A percentile compares a stretch with the other conserved stretches of the same genome.
These are phyloP conservation scores for Sebastes kiyomatsui DNA, from an alignment of 2,797 vertebrate genomes.

Conservation along the genomic window DNA sequence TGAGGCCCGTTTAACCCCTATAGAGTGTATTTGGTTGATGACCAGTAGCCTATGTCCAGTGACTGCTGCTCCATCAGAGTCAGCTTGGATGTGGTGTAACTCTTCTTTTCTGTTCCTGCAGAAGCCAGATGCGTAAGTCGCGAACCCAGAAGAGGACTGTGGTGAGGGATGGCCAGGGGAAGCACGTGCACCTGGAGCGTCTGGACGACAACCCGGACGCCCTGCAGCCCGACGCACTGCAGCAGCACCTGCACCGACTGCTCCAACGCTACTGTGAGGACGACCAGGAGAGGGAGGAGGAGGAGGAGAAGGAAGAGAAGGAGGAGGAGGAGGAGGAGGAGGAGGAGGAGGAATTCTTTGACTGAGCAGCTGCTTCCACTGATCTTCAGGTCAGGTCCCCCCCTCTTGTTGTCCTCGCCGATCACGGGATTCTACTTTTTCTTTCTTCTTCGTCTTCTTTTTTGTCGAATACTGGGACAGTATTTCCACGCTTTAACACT, in stretches of 20 bases:
- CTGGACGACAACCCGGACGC: conserved; percentile 89
- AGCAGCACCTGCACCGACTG: conserved; percentile 91
- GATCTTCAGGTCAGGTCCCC: neutral
- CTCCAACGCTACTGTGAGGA: conserved; percentile 89
- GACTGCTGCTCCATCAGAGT: neutral
- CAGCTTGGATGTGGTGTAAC: neutral
- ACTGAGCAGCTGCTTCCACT: conserved; percentile 57
- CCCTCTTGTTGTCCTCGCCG: conserved; percentile 17
- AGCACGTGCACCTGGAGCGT: conserved; percentile 88
- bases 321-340: conserved; percentile 69
- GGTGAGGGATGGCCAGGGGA: conserved; percentile 90
- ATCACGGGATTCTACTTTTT: conserved; percentile 39
- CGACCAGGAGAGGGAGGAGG: conserved; percentile 31
- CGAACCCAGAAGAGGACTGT: conserved; percentile 93
- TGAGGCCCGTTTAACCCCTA: neutral
- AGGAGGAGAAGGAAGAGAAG: conserved; percentile 65
- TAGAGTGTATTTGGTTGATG: neutral
- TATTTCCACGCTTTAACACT: conserved; percentile 45
- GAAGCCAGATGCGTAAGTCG: conserved; percentile 92
- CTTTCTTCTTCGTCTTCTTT: neutral
- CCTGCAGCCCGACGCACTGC: conserved; percentile 87
- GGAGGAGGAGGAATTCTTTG: neutral
- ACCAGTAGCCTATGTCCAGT: too few species aligned
- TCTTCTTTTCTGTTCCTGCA: conserved; percentile 47
- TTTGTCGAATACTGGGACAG: conserved; percentile 42